Conservation (phyloP, 2,797 vertebrate species). For the Petrocephalus schoutedeni region DNA sequence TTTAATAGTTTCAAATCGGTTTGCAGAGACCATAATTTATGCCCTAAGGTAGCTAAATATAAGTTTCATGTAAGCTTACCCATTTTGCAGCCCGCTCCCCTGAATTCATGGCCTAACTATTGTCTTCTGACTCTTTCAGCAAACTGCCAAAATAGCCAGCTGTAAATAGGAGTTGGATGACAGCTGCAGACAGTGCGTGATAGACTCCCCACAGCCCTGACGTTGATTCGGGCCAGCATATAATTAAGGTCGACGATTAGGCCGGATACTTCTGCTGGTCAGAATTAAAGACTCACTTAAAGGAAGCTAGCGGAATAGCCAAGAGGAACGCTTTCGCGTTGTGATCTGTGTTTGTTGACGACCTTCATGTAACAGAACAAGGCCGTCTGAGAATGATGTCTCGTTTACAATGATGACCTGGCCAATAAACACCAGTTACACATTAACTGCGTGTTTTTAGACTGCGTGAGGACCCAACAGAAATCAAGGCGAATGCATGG, state of each 20-base stretch:
- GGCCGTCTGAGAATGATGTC: not conserved
- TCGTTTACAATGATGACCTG: not conserved
- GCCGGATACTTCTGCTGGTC: not conserved
- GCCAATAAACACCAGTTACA: not conserved
- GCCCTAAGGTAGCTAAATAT: constrained; percentile 54
- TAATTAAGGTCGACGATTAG: constrained; percentile 37
- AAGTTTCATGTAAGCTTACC: constrained; percentile 61
- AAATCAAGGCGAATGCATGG: not conserved
- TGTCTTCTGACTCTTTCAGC: constrained; percentile 55
- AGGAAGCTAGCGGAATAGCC: not conserved
- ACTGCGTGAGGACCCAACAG: not conserved
- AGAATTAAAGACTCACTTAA: not conserved
- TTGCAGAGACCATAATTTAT: constrained; percentile 47
- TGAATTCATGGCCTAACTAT: constrained; percentile 55
- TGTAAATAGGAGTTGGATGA: constrained; percentile 69
- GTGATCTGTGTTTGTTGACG: not conserved
- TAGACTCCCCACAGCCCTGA: constrained; percentile 69
- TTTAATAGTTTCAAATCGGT: constrained; percentile 44
- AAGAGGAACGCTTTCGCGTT: not conserved
- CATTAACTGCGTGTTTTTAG: not conserved
- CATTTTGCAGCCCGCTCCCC: constrained; percentile 39
- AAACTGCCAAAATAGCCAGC: constrained; percentile 62
- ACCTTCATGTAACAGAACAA: not conserved
- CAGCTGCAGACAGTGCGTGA: constrained; percentile 83
- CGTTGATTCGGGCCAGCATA: constrained; percentile 69